A percentile compares a stretch with the other conserved stretches of the same genome.
These are phyloP conservation scores for Chromis chromis DNA, from an alignment of 2,797 vertebrate genomes.

Conservation along the genomic window DNA sequence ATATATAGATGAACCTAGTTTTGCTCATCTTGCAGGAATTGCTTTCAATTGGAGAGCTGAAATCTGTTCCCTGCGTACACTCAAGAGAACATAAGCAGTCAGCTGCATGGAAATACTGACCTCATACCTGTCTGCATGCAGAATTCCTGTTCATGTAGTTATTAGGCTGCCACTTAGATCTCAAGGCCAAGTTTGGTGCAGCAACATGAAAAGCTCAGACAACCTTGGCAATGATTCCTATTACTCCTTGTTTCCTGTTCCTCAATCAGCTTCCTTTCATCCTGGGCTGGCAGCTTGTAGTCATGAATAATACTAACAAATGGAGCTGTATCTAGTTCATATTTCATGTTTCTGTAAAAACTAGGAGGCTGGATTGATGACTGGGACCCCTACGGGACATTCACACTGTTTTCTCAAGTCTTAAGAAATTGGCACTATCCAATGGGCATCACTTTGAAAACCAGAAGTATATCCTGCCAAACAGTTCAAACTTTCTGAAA, in stretches of 20 bases:
- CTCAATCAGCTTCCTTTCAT: conserved; percentile 60
- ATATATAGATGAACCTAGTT: not conserved
- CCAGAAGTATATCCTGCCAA: not conserved
- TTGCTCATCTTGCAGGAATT: not conserved
- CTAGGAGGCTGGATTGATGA: no score
- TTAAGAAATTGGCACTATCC: not conserved
- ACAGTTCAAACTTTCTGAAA: conserved; percentile 12
- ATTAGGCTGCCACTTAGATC: conserved; percentile 57
- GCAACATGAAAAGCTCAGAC: conserved; percentile 28
- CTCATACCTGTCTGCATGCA: conserved; percentile 67
- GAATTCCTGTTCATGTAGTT: conserved; percentile 56
- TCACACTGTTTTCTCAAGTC: not conserved
- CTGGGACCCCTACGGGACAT: not conserved
- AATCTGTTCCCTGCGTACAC: conserved; percentile 24
- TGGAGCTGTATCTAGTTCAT: not conserved
- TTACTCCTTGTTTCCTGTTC: conserved; percentile 68
- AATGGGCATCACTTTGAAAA: not conserved
- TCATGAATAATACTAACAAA: conserved; percentile 47
- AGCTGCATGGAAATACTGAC: conserved; percentile 71
- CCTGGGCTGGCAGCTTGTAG: conserved; percentile 31
- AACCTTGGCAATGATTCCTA: conserved; percentile 26
- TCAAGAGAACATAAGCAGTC: conserved; percentile 46
- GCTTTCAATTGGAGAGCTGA: conserved; percentile 3
- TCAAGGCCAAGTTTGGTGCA: conserved; percentile 41
- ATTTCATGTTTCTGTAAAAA: not conserved